These are phyloP conservation scores for Argyresthia albistria DNA, from an alignment of 2,888 invertebrate species.

Conservation along the genomic window DNA sequence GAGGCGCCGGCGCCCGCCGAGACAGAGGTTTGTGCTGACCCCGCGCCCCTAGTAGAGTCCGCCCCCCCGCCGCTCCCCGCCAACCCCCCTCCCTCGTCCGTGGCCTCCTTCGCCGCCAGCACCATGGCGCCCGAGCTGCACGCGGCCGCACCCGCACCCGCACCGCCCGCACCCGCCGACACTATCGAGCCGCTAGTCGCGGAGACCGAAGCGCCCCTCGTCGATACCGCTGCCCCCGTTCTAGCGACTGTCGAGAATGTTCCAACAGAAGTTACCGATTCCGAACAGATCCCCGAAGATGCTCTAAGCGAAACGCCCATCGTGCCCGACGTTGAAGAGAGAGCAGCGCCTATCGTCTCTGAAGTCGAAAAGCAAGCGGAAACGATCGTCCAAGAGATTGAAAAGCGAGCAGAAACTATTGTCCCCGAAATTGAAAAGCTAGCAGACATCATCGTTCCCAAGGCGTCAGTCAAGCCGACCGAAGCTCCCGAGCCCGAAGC, in stretches of 20 bases:
- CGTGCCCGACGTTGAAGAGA: neutral
- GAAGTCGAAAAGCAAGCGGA: neutral
- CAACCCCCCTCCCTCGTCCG: constrained; percentile 82
- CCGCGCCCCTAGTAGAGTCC: constrained; percentile 75
- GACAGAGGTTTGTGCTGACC: constrained; percentile 71
- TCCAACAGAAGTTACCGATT: neutral
- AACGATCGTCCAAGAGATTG: neutral
- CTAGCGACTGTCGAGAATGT: neutral
- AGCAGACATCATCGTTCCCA: neutral
- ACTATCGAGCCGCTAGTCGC: neutral
- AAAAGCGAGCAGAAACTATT: neutral
- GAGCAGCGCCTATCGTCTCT: neutral
- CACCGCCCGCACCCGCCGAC: neutral
- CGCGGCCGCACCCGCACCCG: constrained; percentile 19
- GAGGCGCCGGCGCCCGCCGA: constrained; percentile 25
- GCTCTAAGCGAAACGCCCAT: neutral
- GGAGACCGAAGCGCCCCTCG: neutral
- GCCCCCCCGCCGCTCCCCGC: constrained; percentile 81
- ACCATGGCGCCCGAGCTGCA: constrained; percentile 74
- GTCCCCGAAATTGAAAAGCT: neutral
- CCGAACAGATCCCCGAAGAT: neutral
- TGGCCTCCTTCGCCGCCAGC: constrained; percentile 81
- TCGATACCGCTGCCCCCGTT: neutral
- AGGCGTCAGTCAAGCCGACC: neutral
- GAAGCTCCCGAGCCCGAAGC: neutral